phyloP scores from a whole-genome alignment of 2,113 vertebrate genomes.

The Romanogobio albipinnatus region DNA sequence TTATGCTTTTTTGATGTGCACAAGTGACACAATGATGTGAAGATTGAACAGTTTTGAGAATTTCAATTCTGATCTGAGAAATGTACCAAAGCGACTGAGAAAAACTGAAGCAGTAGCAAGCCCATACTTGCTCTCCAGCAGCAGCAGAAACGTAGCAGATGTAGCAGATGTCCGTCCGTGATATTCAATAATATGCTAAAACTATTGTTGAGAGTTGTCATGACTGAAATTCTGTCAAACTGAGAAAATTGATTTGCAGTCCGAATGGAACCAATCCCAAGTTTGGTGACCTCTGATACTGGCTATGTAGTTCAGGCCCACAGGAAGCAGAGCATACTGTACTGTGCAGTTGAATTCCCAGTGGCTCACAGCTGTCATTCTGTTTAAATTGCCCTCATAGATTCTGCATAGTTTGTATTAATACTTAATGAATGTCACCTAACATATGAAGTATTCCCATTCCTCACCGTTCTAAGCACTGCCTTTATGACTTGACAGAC shows the following conservation, averaged over 20 bases:
- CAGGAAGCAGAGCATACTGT: slow-evolving; percentile 10
- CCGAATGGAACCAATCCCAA: neutral
- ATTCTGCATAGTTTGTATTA: slow-evolving; percentile 46
- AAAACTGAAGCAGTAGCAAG: no score
- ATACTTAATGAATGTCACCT: slow-evolving; percentile 51
- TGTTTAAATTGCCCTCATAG: slow-evolving; percentile 31
- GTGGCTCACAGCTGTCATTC: slow-evolving; percentile 41
- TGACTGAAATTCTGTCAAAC: neutral
- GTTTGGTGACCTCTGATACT: slow-evolving; percentile 5
- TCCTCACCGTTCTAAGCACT: slow-evolving; percentile 37
- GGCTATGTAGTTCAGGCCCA: slow-evolving; percentile 15
- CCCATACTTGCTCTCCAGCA: no score
- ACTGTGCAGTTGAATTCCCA: slow-evolving; percentile 24
- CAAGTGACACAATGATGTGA: no score
- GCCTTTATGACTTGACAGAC: slow-evolving; percentile 34
- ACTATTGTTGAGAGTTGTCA: no score
- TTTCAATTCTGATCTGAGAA: no score
- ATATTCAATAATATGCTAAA: no score
- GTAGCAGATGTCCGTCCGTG: no score
- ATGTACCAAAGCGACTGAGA: no score
- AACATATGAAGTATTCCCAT: slow-evolving; percentile 32
- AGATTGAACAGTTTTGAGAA: no score
- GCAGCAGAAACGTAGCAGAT: no score
- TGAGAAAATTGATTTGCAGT: neutral
- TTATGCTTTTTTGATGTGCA: no score